phyloP scores from a whole-genome alignment of 2,113 vertebrate genomes.

The Pseudorhombus dupliciocellatus region DNA sequence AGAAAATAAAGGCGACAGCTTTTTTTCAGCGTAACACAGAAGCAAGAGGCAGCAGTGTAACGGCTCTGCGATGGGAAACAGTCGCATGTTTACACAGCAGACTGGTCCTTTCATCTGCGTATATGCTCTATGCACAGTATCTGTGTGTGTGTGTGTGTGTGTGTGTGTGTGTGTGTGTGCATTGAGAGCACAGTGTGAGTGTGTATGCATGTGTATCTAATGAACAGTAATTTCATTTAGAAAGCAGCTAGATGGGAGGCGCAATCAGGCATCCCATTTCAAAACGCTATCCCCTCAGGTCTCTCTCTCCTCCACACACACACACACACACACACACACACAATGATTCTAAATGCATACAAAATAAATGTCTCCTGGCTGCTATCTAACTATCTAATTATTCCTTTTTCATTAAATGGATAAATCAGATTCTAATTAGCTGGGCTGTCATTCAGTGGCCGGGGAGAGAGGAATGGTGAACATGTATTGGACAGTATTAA shows the following conservation, averaged over 20 bases:
- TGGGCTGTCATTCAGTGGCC: constrained; percentile 76
- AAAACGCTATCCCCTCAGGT: constrained; percentile 77
- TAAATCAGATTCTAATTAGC: constrained; percentile 89
- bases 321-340: constrained; percentile 24
- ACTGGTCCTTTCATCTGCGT: constrained; percentile 10
- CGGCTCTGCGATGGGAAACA: background rate
- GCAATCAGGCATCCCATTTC: constrained; percentile 54
- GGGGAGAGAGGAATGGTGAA: constrained; percentile 65
- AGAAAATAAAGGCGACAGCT: constrained; percentile 13
- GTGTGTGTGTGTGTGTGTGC: constrained; percentile 4
- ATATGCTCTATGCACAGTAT: background rate
- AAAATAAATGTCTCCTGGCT: constrained; percentile 77
- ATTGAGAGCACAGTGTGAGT: background rate
- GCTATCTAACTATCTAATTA: constrained; percentile 82
- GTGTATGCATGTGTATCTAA: constrained; percentile 44
- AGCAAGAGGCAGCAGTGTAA: background rate
- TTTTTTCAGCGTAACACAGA: constrained; percentile 10
- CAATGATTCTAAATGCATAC: constrained; percentile 42
- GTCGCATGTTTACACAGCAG: background rate
- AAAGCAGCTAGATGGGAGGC: constrained; percentile 64
- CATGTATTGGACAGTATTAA: constrained; percentile 77
- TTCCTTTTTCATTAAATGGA: constrained; percentile 80
- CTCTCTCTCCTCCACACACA: constrained; percentile 6
- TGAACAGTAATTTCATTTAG: constrained; percentile 76
- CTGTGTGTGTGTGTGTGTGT: background rate